Base-by-base conservation (phyloP, 2,113 vertebrate genomes). In the Zingel zingel region DNA sequence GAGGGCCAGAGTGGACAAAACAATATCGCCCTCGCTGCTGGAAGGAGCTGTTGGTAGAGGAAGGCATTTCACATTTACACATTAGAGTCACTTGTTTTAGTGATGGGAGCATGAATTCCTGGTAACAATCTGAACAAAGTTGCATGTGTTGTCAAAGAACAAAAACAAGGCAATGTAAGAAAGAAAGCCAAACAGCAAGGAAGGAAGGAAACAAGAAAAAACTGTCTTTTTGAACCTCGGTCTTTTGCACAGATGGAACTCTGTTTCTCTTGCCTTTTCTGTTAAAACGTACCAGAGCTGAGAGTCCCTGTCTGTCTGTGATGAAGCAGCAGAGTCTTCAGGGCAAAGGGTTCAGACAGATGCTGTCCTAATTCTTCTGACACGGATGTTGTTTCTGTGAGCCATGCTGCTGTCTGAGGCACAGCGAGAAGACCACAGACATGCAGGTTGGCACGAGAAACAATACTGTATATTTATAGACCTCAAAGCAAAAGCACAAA, bases 281-380 rank as follows among this genome's bases (percentile, higher is more conserved):
- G 67, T 73, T 45, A 1, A 73, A 53, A 53, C 88, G 25, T 2
- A 91, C 91, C 86, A 51, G 82, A 54, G 63, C 75, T 79, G 23
- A 91, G 5, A 39, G 75, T 84, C 53, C 56, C 82, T 15, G 51
- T 5, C 69, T 88, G 77, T 71, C 51, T 83, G 76, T 93, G 89
- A 79, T 92, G 89, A 82, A 86, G 82, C 63, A 93, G 88, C 30
- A 93, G 82, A 58, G 70, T 69, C 61, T 88, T 90, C 56, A 93
- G 66, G 12, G 66, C 59, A 1, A 62, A 75, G 0, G 87, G 86
- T 25, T 92, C 86, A 18, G 82, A 88, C 67, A 91, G 56, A 69
- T 83, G 10, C 25, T 48, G 78, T 30, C 56, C 80, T 39, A 91
- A 43, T 6, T 84, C 82, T 43, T 86, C 88, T 27, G 68, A 67